Evolutionary conservation across 2,888 invertebrate genomes (phyloP).

Genomic region (Acrocyrtus sp.): DNA sequence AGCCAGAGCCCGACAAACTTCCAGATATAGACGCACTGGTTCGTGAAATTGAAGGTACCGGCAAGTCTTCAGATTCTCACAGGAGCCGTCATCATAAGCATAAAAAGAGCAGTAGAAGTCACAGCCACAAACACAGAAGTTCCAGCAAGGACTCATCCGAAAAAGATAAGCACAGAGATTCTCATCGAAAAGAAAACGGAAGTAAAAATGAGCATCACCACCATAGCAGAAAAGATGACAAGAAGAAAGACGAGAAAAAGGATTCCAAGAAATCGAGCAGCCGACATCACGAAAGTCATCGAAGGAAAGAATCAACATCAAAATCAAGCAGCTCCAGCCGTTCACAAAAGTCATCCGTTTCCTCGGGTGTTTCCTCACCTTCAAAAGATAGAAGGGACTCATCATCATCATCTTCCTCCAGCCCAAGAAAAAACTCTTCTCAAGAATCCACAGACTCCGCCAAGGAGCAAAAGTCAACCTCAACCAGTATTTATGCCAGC

Average conservation of each 20-base stretch:
- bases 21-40: slow-evolving; percentile 23
- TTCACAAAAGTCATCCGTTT: neutral
- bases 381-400: slow-evolving; percentile 2
- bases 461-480: slow-evolving; percentile 21
- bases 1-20: no score
- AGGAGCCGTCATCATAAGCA: neutral
- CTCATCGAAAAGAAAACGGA: neutral
- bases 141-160: slow-evolving; percentile 6
- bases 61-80: neutral
- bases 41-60: slow-evolving; percentile 24
- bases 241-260: slow-evolving; percentile 14
- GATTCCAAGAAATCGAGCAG: slow-evolving; percentile 25
- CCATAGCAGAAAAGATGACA: neutral
- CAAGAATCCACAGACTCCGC: neutral
- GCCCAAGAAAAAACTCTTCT: slow-evolving; percentile 12
- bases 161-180: neutral
- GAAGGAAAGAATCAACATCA: no score
- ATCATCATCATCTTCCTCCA: neutral
- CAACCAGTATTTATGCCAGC: slow-evolving; percentile 23
- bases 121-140: neutral
- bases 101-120: slow-evolving; percentile 2
- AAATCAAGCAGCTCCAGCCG: no score
- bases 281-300: slow-evolving; percentile 12
- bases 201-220: slow-evolving; percentile 5
- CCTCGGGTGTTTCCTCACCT: slow-evolving; percentile 3